A percentile compares a stretch with the other conserved stretches of the same genome.
Conservation (phyloP, 2,113 vertebrate genomes). For the Bolborhynchus lineola region DNA sequence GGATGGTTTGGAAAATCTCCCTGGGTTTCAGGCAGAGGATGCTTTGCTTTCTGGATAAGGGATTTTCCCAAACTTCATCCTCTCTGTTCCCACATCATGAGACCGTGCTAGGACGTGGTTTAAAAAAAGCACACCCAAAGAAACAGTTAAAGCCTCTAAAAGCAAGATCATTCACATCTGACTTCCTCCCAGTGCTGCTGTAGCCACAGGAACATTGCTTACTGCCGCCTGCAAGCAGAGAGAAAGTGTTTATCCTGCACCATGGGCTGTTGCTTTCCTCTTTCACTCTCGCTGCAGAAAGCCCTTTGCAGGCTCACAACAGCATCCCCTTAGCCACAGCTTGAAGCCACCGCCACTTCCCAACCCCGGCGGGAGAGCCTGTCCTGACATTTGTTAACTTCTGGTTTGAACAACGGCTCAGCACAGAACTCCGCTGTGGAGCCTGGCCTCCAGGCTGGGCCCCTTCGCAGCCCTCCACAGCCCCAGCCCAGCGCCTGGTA, state of each 20-base stretch:
- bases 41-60: background rate
- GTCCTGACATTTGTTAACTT: background rate
- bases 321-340: background rate
- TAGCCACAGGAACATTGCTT: background rate
- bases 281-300: background rate
- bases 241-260: background rate
- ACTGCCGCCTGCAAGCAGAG: background rate
- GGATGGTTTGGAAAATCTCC: background rate
- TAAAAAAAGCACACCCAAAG: background rate
- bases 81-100: background rate
- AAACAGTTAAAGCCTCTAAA: background rate
- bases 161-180: background rate
- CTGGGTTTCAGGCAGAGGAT: background rate
- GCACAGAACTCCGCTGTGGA: background rate
- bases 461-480: background rate
- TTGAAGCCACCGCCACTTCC: background rate
- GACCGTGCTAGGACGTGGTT: background rate
- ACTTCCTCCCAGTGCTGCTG: background rate
- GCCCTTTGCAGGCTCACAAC: background rate
- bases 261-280: background rate
- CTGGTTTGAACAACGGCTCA: background rate
- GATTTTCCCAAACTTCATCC: background rate
- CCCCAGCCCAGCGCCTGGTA: slow-evolving; percentile 39
- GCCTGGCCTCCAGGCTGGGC: background rate
- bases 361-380: background rate